These are phyloP conservation scores for Epizoanthus stellaris DNA, from an alignment of 92 coral and sea anemone genomes.

Conservation along the genomic window DNA sequence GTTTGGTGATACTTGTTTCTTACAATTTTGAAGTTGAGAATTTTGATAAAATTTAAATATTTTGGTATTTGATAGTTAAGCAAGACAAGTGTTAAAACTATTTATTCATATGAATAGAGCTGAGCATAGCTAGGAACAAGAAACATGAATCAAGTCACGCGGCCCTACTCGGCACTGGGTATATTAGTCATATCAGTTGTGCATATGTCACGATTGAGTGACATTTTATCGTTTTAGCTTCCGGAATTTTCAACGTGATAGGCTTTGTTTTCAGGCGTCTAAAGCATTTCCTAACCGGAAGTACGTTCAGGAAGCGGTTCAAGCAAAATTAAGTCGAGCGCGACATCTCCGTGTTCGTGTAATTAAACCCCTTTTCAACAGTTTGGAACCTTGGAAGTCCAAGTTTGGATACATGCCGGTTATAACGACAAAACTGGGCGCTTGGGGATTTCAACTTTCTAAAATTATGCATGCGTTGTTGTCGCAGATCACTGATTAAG, in stretches of 20 bases:
- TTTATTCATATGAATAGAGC: too few species aligned
- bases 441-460: conserved; percentile 20
- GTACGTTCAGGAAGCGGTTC: conserved; percentile 44
- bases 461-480: neutral
- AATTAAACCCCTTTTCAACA: neutral
- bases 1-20: too few species aligned
- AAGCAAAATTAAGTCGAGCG: conserved; percentile 33
- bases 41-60: too few species aligned
- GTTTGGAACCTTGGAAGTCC: too few species aligned
- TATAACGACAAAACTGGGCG: neutral
- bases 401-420: conserved; percentile 4
- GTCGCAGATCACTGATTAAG: neutral
- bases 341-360: conserved; percentile 34
- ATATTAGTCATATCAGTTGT: neutral
- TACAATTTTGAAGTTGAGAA: too few species aligned
- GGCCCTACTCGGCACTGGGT: neutral
- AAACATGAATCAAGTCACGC: too few species aligned
- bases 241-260: too few species aligned
- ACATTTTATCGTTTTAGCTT: neutral
- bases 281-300: conserved; percentile 50
- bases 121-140: too few species aligned
- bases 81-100: too few species aligned
- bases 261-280: conserved; percentile 22
- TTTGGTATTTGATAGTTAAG: too few species aligned
- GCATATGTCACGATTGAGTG: conserved; percentile 4